Evolutionary conservation across 2,113 vertebrate genomes (phyloP).

Genomic region (Lepisosteus oculatus): DNA sequence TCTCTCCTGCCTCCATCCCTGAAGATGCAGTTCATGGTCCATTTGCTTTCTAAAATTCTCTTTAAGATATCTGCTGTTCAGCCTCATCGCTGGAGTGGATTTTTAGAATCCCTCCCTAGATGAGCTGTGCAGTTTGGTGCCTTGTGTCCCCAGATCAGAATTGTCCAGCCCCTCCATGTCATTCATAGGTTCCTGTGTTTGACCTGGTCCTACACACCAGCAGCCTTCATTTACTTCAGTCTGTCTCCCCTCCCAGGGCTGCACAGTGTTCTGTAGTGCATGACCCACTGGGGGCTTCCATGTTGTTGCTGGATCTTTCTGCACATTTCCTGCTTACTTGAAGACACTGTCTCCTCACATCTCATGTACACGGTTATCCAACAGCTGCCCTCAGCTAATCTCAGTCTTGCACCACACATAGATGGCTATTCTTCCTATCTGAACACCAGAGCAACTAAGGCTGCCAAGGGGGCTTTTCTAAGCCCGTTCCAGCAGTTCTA

Average conservation of each 20-base stretch:
- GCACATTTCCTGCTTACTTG: too few relatives aligned
- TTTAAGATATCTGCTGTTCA: background rate
- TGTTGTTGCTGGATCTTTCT: too few relatives aligned
- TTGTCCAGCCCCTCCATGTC: background rate
- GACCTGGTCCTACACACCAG: background rate
- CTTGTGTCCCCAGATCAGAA: background rate
- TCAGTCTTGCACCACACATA: too few relatives aligned
- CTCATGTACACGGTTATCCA: too few relatives aligned
- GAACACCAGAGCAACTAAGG: background rate
- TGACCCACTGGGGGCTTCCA: too few relatives aligned
- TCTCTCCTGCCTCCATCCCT: background rate
- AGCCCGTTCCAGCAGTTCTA: background rate
- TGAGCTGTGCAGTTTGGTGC: background rate
- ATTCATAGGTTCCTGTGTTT: background rate
- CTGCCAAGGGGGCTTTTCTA: constrained; percentile 26
- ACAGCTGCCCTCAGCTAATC: too few relatives aligned
- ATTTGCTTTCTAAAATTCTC: background rate
- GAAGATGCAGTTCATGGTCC: background rate
- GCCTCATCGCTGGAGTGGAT: background rate
- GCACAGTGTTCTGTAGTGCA: background rate
- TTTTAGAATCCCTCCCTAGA: background rate
- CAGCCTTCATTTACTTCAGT: background rate
- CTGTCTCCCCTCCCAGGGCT: background rate
- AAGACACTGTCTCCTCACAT: too few relatives aligned
- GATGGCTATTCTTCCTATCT: background rate